Evolutionary conservation across 2,888 invertebrate genomes (phyloP).

Genomic region (Dynastes tityus): DNA sequence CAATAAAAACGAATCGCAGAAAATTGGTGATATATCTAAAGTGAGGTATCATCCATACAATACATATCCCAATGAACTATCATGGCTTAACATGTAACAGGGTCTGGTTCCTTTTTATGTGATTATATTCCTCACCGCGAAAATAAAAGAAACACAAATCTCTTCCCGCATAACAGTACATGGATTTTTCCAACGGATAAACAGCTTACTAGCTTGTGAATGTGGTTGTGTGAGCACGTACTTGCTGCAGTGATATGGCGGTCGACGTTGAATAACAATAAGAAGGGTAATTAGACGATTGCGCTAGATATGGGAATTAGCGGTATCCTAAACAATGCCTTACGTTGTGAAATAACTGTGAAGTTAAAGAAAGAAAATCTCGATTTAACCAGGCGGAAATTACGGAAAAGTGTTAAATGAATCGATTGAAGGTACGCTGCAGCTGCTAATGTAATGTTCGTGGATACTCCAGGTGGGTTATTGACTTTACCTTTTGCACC

Average conservation of each 20-base stretch:
- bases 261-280: slow-evolving; percentile 39
- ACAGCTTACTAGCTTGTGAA: not conserved
- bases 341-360: slow-evolving; percentile 46
- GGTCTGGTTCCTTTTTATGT: slow-evolving; percentile 13
- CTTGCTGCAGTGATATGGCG: slow-evolving; percentile 3
- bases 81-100: not conserved
- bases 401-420: slow-evolving; percentile 16
- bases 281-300: slow-evolving; percentile 32
- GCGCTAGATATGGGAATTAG: slow-evolving; percentile 41
- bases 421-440: not conserved
- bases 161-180: slow-evolving; percentile 12
- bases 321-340: slow-evolving; percentile 35
- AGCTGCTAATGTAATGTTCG: slow-evolving; percentile 54
- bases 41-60: not conserved
- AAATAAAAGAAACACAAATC: slow-evolving; percentile 11
- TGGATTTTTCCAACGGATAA: slow-evolving; percentile 28
- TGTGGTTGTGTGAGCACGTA: slow-evolving; percentile 9
- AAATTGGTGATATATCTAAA: slow-evolving; percentile 21
- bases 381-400: slow-evolving; percentile 16
- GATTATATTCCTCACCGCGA: slow-evolving; percentile 26
- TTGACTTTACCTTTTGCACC: not conserved
- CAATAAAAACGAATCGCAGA: slow-evolving; percentile 2
- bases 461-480: slow-evolving; percentile 56
- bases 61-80: slow-evolving; percentile 26
- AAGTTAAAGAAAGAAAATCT: slow-evolving; percentile 32